These are phyloP conservation scores for Eumacrocentrus americanus DNA, from an alignment of 2,888 invertebrate species.

Conservation along the genomic window DNA sequence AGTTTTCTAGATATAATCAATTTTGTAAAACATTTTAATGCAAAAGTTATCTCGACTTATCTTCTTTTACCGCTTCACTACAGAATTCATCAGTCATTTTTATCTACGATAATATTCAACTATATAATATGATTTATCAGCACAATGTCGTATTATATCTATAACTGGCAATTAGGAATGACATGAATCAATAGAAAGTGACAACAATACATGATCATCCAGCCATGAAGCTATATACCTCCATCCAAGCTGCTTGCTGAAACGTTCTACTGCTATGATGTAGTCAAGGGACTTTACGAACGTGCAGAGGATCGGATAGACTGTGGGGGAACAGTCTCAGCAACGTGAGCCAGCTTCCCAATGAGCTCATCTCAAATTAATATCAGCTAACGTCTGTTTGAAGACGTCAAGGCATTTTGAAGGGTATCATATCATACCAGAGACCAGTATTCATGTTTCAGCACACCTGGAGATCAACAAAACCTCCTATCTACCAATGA, in stretches of 20 bases:
- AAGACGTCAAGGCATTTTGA: neutral
- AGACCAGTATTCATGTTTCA: neutral
- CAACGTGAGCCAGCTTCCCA: too few species aligned
- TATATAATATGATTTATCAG: neutral
- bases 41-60: too few species aligned
- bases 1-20: too few species aligned
- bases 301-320: neutral
- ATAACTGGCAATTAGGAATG: slow-evolving; percentile 29
- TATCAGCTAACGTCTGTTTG: neutral
- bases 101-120: neutral
- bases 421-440: neutral
- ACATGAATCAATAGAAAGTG: slow-evolving; percentile 28
- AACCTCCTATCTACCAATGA: too few species aligned
- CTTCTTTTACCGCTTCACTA: too few species aligned
- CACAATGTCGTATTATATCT: too few species aligned
- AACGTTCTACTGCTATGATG: neutral
- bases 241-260: neutral
- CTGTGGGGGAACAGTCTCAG: too few species aligned
- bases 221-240: slow-evolving; percentile 20
- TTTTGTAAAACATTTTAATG: too few species aligned
- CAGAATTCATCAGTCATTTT: neutral
- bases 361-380: too few species aligned
- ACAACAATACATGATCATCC: slow-evolving; percentile 38
- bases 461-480: too few species aligned
- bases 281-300: neutral